A percentile compares a stretch with the other conserved stretches of the same genome.
phyloP scores from a whole-genome alignment of 2,888 invertebrate species.

The Hipparchia semele region DNA sequence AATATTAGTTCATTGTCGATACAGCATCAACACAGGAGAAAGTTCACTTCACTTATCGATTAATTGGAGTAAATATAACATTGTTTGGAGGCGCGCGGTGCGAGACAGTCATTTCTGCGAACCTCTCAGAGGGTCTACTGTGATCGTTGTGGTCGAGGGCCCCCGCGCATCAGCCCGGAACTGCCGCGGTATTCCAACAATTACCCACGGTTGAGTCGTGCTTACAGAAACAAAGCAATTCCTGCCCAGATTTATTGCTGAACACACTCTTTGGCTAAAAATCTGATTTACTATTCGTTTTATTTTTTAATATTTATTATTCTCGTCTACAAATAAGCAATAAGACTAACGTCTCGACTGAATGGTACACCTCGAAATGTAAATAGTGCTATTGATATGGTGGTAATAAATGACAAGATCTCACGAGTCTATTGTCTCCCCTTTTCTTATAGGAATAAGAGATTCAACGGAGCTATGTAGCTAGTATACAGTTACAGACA shows the following conservation, averaged over 20 bases:
- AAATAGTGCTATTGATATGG: conserved; percentile 11
- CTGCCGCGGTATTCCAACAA: conserved; percentile 76
- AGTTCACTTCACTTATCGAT: conserved; percentile 63
- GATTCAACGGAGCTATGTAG: conserved; percentile 54
- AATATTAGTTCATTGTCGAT: conserved; percentile 30
- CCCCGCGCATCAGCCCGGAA: conserved; percentile 77
- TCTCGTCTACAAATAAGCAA: not conserved
- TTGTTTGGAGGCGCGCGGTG: conserved; percentile 61
- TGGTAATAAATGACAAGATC: conserved; percentile 49
- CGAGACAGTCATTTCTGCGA: conserved; percentile 74
- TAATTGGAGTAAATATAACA: conserved; percentile 71
- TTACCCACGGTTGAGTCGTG: conserved; percentile 74
- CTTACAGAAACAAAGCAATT: conserved; percentile 65
- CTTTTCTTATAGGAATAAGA: conserved; percentile 65
- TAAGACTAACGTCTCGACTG: conserved; percentile 18
- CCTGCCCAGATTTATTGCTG: conserved; percentile 59
- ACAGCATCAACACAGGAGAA: conserved; percentile 53
- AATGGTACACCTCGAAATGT: conserved; percentile 5
- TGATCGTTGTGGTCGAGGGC: conserved; percentile 74
- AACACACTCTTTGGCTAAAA: conserved; percentile 51
- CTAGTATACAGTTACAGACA: conserved; percentile 50
- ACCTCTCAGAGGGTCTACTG: conserved; percentile 64
- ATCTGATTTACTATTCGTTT: conserved; percentile 33
- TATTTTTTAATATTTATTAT: not conserved
- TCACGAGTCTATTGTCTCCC: conserved; percentile 77